These are phyloP conservation scores for Trematocara unimaculatum DNA, from an alignment of 2,113 vertebrate species.

Conservation along the genomic window DNA sequence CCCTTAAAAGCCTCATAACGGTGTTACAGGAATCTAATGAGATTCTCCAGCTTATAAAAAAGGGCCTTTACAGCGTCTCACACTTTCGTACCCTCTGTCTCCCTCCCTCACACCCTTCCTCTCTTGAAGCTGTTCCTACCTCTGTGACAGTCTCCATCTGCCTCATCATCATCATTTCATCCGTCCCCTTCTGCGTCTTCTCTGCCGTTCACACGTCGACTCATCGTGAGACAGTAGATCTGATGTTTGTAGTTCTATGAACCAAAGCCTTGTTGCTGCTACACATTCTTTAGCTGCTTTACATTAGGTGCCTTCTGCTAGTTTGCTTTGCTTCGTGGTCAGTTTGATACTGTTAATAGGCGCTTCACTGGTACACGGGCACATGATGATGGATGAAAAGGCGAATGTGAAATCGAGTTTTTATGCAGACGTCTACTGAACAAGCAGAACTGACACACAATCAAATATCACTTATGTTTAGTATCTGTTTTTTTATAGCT, in stretches of 20 bases:
- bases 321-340: neutral
- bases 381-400: neutral
- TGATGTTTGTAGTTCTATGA: neutral
- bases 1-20: neutral
- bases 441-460: neutral
- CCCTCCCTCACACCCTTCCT: neutral
- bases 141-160: neutral
- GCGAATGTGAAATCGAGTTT: neutral
- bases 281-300: conserved; percentile 54
- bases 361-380: neutral
- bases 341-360: neutral
- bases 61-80: neutral
- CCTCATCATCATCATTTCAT: neutral
- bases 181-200: neutral
- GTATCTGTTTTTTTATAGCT: conserved; percentile 7
- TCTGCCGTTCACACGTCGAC: neutral
- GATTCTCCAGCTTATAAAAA: neutral
- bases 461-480: neutral
- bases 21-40: neutral
- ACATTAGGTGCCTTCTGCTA: conserved; percentile 69
- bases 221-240: neutral
- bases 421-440: neutral
- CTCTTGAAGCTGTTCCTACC: conserved; percentile 45
- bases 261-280: conserved; percentile 49
- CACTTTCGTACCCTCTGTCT: neutral